A percentile compares a stretch with the other conserved stretches of the same genome.
Evolutionary conservation across 1,140 invertebrate species (phyloP).

Genomic region (Hypsibius dujardini): DNA sequence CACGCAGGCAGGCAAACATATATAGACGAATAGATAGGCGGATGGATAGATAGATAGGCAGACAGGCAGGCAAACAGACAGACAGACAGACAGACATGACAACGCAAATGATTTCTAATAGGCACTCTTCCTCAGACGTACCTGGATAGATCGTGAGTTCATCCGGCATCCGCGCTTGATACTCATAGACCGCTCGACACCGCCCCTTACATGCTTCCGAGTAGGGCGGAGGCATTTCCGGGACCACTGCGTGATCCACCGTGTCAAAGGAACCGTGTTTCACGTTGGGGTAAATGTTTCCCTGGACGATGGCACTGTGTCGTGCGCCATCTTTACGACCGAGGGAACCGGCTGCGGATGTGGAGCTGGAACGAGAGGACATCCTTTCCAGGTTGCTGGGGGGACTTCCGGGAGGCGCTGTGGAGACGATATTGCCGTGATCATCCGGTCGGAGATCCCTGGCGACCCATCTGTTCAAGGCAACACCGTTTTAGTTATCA

Average conservation of each 20-base stretch:
- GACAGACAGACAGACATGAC: too few species aligned
- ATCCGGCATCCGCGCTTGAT: slow-evolving; percentile 66
- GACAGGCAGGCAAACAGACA: too few species aligned
- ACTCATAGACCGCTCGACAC: slow-evolving; percentile 67
- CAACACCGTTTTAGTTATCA: too few species aligned
- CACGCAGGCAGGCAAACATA: too few species aligned
- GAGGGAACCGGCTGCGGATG: neutral
- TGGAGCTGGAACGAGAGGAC: neutral
- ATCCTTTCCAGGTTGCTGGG: neutral
- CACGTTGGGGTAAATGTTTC: neutral
- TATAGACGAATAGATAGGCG: too few species aligned
- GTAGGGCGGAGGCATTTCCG: neutral
- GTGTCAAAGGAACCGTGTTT: neutral
- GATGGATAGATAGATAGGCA: too few species aligned
- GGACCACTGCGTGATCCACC: neutral
- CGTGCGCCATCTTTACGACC: slow-evolving; percentile 1
- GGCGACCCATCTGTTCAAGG: too few species aligned
- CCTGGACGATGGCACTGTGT: neutral
- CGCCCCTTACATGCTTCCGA: slow-evolving; percentile 36
- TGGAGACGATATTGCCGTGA: neutral
- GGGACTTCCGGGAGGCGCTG: slow-evolving; percentile 6
- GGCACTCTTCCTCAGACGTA: too few species aligned
- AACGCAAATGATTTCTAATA: too few species aligned
- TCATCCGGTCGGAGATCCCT: neutral
- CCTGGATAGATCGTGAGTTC: slow-evolving; percentile 63